Conservation (phyloP, 1,140 invertebrate species). For the Popillia japonica region DNA sequence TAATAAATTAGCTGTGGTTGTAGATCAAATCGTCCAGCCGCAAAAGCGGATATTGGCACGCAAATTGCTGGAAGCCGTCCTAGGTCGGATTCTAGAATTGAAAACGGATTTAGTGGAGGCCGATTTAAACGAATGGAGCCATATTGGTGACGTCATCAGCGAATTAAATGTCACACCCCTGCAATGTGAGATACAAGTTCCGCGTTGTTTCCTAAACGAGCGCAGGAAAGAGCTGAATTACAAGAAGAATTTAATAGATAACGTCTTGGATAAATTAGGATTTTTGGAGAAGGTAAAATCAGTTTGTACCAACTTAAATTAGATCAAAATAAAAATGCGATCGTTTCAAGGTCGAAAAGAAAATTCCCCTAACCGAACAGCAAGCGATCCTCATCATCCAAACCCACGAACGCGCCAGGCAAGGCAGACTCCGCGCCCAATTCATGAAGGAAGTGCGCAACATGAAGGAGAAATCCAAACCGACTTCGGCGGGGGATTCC, state of each 20-base stretch:
- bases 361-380: conserved; percentile 73
- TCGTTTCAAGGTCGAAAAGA: conserved; percentile 54
- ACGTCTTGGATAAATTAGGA: conserved; percentile 73
- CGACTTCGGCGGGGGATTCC: conserved; percentile 59
- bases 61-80: conserved; percentile 78
- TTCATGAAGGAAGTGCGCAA: conserved; percentile 88
- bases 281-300: conserved; percentile 67
- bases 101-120: conserved; percentile 88
- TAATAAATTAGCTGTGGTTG: conserved; percentile 79
- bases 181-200: conserved; percentile 68
- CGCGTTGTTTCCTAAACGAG: conserved; percentile 75
- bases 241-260: conserved; percentile 69
- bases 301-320: conserved; percentile 46
- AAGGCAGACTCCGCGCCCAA: conserved; percentile 83
- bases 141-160: conserved; percentile 80
- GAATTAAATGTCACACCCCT: conserved; percentile 66
- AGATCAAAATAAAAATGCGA: neutral
- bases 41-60: conserved; percentile 86
- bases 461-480: conserved; percentile 76
- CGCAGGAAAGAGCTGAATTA: conserved; percentile 68
- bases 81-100: conserved; percentile 81
- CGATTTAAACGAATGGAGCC: conserved; percentile 85
- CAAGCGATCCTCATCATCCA: conserved; percentile 89
- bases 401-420: conserved; percentile 88
- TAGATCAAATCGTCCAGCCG: conserved; percentile 92